Conservation (phyloP, 2,113 vertebrate species). For the Lipophrys pholis region DNA sequence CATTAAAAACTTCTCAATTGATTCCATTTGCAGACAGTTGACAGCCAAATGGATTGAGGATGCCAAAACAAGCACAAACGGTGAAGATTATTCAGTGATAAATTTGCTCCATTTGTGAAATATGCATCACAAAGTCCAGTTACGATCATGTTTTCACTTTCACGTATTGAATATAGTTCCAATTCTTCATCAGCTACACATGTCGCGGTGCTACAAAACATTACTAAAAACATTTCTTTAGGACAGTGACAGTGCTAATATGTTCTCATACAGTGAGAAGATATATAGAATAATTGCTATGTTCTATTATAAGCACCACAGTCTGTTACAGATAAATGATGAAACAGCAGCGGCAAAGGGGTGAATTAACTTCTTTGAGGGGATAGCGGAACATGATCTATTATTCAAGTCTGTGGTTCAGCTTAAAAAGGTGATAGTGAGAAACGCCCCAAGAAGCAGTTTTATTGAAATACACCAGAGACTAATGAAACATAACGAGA, state of each 20-base stretch:
- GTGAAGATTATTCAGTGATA: not conserved
- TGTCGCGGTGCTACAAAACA: not conserved
- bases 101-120: not conserved
- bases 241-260: not conserved
- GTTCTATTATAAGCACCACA: constrained; percentile 1
- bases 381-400: constrained; percentile 27
- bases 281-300: constrained; percentile 24
- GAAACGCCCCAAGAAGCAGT: not conserved
- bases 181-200: not conserved
- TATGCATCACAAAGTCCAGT: not conserved
- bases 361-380: constrained; percentile 29
- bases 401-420: constrained; percentile 41
- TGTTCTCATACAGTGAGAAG: not conserved
- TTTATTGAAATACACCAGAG: constrained; percentile 27
- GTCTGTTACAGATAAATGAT: constrained; percentile 40
- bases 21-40: not conserved
- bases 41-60: constrained; percentile 1
- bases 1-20: not conserved
- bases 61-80: not conserved
- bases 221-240: not conserved
- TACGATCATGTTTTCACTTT: not conserved
- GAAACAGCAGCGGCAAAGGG: constrained; percentile 1
- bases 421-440: constrained; percentile 15
- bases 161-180: not conserved
- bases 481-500: constrained; percentile 35